Conservation (phyloP, 1,140 invertebrate species). For the Micrasema minimum region DNA sequence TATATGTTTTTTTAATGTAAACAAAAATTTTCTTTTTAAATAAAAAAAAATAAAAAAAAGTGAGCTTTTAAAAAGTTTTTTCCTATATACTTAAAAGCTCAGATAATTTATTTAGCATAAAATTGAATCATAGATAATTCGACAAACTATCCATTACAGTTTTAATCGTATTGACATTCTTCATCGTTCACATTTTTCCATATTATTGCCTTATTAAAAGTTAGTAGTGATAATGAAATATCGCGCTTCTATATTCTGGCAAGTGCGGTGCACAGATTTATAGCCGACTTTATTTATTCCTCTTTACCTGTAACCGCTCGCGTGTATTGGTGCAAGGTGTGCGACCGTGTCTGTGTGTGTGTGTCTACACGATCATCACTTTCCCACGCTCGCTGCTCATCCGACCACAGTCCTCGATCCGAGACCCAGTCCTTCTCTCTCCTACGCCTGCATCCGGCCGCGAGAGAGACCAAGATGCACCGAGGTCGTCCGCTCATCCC, state of each 20-base stretch:
- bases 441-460: not conserved
- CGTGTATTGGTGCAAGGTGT: slow-evolving; percentile 44
- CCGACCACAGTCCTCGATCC: slow-evolving; percentile 25
- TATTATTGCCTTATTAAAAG: no score
- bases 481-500: slow-evolving; percentile 1
- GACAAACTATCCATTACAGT: no score
- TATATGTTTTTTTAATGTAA: no score
- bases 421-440: slow-evolving; percentile 9
- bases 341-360: slow-evolving; percentile 37
- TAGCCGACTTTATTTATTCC: slow-evolving; percentile 41
- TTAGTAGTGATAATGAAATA: slow-evolving; percentile 14
- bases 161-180: no score
- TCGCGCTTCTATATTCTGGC: slow-evolving; percentile 25
- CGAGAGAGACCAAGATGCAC: slow-evolving; percentile 26
- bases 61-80: no score
- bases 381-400: slow-evolving; percentile 49
- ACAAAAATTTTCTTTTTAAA: no score
- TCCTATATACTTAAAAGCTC: no score
- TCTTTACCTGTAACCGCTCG: slow-evolving; percentile 36
- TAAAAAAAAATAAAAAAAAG: no score
- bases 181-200: no score
- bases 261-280: slow-evolving; percentile 39
- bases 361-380: slow-evolving; percentile 50
- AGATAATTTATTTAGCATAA: no score
- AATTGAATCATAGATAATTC: no score